These are phyloP conservation scores for Graptemys geographica DNA, from an alignment of 2,797 vertebrate genomes.

Conservation along the genomic window DNA sequence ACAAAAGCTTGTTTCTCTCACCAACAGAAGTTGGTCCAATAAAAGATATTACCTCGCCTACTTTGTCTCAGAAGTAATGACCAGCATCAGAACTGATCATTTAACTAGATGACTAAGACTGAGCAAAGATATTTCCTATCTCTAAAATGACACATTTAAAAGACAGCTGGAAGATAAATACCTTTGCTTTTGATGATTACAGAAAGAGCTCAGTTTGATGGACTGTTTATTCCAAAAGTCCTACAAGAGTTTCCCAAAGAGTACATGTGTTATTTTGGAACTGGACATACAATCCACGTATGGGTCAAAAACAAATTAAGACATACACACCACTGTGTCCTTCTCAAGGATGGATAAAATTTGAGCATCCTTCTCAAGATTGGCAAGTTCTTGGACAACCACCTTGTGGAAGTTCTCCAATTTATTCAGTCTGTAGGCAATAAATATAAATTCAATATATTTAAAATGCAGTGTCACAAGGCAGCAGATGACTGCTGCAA, in stretches of 20 bases:
- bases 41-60: background rate
- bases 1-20: background rate
- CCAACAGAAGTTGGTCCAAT: background rate
- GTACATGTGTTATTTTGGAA: background rate
- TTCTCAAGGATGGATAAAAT: constrained; percentile 82
- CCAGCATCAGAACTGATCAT: background rate
- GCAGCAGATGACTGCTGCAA: rapidly evolving
- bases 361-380: constrained; percentile 81
- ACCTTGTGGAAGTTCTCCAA: constrained; percentile 83
- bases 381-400: constrained; percentile 82
- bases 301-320: background rate
- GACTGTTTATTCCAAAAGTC: constrained; percentile 85
- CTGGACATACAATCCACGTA: rapidly evolving
- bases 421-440: constrained; percentile 73
- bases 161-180: constrained; percentile 50
- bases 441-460: background rate
- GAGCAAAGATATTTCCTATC: background rate
- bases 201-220: constrained; percentile 83
- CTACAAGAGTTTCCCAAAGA: constrained; percentile 70
- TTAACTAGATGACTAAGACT: background rate
- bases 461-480: rapidly evolving
- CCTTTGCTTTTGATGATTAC: constrained; percentile 83
- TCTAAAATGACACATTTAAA: background rate
- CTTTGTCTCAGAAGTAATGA: background rate
- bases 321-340: constrained; percentile 79